Evolutionary conservation across 37 sponge, comb jelly and placozoan genomes (phyloP).

Genomic region (Theonella swinhoei): DNA sequence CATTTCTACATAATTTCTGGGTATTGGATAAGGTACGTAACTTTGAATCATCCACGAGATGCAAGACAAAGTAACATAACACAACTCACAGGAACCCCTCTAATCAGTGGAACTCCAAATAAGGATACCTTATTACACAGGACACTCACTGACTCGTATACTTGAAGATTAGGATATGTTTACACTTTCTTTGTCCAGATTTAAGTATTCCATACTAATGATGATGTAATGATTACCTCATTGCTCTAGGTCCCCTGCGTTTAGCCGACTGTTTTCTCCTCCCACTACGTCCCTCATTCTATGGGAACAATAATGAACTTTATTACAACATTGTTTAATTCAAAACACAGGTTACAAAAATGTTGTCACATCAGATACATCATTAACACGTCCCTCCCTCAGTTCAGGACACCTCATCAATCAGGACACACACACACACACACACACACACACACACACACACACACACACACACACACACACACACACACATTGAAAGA

Average conservation of each 20-base stretch:
- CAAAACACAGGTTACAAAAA: constrained; percentile 68
- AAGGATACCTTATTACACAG: no score
- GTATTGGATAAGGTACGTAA: no score
- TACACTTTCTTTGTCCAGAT: background rate
- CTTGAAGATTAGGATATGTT: background rate
- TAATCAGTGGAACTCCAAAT: no score
- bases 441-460: constrained; percentile 52
- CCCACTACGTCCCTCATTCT: no score
- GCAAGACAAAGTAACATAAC: no score
- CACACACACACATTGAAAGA: constrained; percentile 10
- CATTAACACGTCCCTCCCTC: background rate
- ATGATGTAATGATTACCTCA: background rate
- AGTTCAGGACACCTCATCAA: no score
- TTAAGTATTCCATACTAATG: no score
- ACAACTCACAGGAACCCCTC: no score
- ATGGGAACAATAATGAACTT: no score
- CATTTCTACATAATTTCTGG: no score
- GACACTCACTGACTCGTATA: no score
- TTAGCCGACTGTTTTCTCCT: background rate
- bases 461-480: constrained; percentile 16
- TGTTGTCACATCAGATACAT: constrained; percentile 31
- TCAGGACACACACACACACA: constrained; percentile 26
- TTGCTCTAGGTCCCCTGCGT: background rate
- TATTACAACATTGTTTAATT: background rate
- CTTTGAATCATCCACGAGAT: no score